phyloP scores from a whole-genome alignment of 2,888 invertebrate genomes.

The Muscina levida region DNA sequence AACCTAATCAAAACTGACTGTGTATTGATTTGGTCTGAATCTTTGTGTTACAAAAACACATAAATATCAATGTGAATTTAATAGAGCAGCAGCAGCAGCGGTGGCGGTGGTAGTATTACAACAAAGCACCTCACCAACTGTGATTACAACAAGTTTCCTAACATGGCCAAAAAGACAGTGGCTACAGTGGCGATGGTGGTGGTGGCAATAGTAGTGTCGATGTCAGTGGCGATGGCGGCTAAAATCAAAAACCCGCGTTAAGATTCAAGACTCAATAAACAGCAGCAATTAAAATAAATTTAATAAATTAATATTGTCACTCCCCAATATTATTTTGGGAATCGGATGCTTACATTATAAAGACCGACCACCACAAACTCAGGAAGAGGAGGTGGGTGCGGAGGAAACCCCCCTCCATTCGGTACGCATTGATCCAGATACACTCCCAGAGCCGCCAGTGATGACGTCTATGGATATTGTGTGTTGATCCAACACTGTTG shows the following conservation, averaged over 20 bases:
- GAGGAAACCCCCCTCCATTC: slow-evolving; percentile 35
- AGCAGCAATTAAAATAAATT: slow-evolving; percentile 76
- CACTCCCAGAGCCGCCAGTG: slow-evolving; percentile 46
- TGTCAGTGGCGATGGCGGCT: slow-evolving; percentile 55
- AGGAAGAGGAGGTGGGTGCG: not conserved
- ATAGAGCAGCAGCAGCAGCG: slow-evolving; percentile 11
- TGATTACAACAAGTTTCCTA: slow-evolving; percentile 57
- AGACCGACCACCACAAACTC: slow-evolving; percentile 6
- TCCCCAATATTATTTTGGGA: slow-evolving; percentile 65
- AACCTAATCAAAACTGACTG: slow-evolving; percentile 44
- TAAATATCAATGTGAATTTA: slow-evolving; percentile 57
- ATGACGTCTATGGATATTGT: slow-evolving; percentile 27
- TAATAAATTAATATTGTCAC: slow-evolving; percentile 76
- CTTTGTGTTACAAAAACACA: slow-evolving; percentile 45
- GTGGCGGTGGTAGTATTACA: not conserved
- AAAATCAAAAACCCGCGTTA: slow-evolving; percentile 58
- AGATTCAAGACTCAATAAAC: slow-evolving; percentile 47
- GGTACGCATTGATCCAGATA: slow-evolving; percentile 31
- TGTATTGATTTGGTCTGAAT: not conserved
- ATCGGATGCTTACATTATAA: not conserved
- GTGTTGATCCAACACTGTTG: slow-evolving; percentile 52
- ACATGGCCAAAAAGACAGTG: slow-evolving; percentile 41
- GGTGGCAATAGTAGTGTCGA: slow-evolving; percentile 2
- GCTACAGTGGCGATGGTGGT: not conserved
- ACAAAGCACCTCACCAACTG: slow-evolving; percentile 60